phyloP scores from a whole-genome alignment of 2,888 invertebrate genomes.

The Achlya flavicornis region DNA sequence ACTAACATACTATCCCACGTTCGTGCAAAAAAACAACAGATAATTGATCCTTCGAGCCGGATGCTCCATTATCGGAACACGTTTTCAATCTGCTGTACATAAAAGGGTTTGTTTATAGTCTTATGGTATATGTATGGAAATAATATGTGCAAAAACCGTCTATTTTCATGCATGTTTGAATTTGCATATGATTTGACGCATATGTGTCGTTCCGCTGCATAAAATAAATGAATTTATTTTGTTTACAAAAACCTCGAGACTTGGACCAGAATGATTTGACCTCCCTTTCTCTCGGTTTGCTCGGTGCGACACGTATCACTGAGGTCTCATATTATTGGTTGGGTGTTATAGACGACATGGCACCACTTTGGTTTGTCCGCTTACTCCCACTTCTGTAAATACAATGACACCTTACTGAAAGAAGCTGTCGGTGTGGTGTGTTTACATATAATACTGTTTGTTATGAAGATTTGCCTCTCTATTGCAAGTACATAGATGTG shows the following conservation, averaged over 20 bases:
- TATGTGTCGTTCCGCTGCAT: conserved; percentile 8
- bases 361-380: conserved; percentile 27
- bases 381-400: conserved; percentile 23
- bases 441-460: conserved; percentile 3
- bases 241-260: conserved; percentile 15
- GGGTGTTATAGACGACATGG: conserved; percentile 36
- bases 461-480: background rate
- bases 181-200: conserved; percentile 11
- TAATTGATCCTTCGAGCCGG: conserved; percentile 41
- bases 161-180: background rate
- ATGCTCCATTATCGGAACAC: conserved; percentile 18
- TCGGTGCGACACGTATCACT: background rate
- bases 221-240: conserved; percentile 16
- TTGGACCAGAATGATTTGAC: conserved; percentile 12
- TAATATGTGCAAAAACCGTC: background rate
- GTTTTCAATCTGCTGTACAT: conserved; percentile 10
- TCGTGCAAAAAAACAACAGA: conserved; percentile 41
- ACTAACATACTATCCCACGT: conserved; percentile 35
- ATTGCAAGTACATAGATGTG: conserved; percentile 4
- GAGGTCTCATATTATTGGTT: conserved; percentile 22
- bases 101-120: conserved; percentile 6
- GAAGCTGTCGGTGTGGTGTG: background rate
- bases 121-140: background rate
- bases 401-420: conserved; percentile 12
- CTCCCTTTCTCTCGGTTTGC: conserved; percentile 10